Conservation (phyloP, 2,797 vertebrate species). For the Sandelia bainsii region DNA sequence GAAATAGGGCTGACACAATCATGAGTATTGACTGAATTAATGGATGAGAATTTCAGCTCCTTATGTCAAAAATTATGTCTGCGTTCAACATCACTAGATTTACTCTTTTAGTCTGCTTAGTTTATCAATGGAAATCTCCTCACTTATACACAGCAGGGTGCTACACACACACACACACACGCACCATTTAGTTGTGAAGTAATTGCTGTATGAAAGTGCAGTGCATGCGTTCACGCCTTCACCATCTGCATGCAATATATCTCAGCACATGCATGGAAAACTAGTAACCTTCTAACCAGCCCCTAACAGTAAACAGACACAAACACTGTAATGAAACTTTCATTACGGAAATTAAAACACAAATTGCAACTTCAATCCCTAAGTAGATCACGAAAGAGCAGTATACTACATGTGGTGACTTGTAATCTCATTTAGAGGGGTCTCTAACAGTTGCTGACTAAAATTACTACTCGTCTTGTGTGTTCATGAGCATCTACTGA, state of each 20-base stretch:
- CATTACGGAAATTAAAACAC: slow-evolving; percentile 38
- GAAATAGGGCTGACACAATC: slow-evolving; percentile 42
- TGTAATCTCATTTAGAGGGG: slow-evolving; percentile 10
- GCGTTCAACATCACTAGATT: slow-evolving; percentile 15
- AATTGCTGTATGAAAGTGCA: slow-evolving; percentile 56
- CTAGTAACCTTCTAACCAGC: slow-evolving; percentile 4
- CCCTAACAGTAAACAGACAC: slow-evolving; percentile 32
- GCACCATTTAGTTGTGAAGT: slow-evolving; percentile 48
- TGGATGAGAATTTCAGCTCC: slow-evolving; percentile 8
- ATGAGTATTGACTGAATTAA: slow-evolving; percentile 25
- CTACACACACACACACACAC: neutral
- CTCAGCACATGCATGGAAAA: slow-evolving; percentile 38
- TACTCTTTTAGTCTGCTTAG: slow-evolving; percentile 8
- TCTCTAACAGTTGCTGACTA: slow-evolving; percentile 5
- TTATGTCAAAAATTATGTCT: slow-evolving; percentile 5
- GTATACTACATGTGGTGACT: slow-evolving; percentile 13
- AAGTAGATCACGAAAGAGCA: slow-evolving; percentile 47
- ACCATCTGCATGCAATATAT: slow-evolving; percentile 49
- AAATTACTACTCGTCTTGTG: neutral
- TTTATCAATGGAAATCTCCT: slow-evolving; percentile 30
- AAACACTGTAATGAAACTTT: slow-evolving; percentile 35
- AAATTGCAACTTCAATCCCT: slow-evolving; percentile 11
- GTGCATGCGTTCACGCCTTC: slow-evolving; percentile 35
- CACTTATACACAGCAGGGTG: slow-evolving; percentile 56
- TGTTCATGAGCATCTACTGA: neutral